Percentiles rank a stretch among this genome's conserved stretches.
Evolutionary conservation across 2,113 vertebrate species (phyloP).

Genomic region (Pterocles orientalis): DNA sequence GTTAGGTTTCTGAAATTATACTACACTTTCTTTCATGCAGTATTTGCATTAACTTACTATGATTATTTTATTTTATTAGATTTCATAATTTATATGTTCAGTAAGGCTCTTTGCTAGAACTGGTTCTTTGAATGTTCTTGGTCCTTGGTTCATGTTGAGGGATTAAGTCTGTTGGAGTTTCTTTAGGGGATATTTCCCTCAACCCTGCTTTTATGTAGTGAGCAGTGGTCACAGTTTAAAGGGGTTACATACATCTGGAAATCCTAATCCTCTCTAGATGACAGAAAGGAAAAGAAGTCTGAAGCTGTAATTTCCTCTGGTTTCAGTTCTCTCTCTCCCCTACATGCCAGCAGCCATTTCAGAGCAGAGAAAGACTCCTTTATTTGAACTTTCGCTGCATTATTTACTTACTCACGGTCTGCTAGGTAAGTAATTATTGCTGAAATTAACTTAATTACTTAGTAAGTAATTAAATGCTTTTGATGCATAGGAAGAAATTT

Average conservation of each 20-base stretch:
- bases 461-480: neutral
- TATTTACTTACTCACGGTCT: neutral
- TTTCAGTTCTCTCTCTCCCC: neutral
- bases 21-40: neutral
- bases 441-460: conserved; percentile 38
- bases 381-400: neutral
- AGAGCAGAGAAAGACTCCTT: neutral
- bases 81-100: neutral
- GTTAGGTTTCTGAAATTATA: neutral
- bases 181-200: neutral
- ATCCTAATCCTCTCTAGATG: neutral
- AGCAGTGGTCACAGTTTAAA: neutral
- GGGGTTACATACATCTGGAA: neutral
- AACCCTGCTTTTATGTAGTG: neutral
- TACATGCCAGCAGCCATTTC: neutral
- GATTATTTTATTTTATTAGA: neutral
- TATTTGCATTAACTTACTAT: neutral
- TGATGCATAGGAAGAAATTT: neutral
- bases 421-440: conserved; percentile 1
- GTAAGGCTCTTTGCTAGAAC: neutral
- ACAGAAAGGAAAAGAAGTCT: neutral
- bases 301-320: neutral
- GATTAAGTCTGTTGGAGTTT: neutral
- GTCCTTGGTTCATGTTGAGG: neutral
- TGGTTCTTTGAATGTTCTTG: neutral